Conservation (phyloP, 2,888 invertebrate species). For the Nemotelus pantherinus region DNA sequence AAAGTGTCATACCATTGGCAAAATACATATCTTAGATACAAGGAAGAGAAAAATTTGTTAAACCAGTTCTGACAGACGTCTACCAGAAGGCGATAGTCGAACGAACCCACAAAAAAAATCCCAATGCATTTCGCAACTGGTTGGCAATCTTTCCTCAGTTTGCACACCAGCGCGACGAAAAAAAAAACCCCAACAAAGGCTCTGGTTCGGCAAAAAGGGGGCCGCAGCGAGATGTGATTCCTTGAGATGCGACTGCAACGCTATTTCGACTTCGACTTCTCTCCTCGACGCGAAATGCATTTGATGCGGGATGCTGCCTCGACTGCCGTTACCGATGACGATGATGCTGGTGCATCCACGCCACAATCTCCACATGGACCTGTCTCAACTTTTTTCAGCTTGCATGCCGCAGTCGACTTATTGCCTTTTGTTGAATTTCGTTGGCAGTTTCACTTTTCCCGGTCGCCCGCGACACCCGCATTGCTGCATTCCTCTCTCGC, state of each 20-base stretch:
- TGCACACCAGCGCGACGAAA: conserved; percentile 1
- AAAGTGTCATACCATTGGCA: conserved; percentile 37
- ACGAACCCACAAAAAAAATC: conserved; percentile 22
- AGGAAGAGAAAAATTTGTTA: conserved; percentile 47
- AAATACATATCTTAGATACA: conserved; percentile 21
- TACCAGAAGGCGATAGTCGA: conserved; percentile 27
- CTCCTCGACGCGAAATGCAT: no score
- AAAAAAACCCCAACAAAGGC: conserved; percentile 33
- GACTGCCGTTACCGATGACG: neutral
- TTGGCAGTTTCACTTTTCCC: conserved; percentile 39
- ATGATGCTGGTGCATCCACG: conserved; percentile 9
- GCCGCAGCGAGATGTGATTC: conserved; percentile 23
- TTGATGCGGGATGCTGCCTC: conserved; percentile 29
- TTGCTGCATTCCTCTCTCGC: neutral
- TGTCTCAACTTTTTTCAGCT: conserved; percentile 20
- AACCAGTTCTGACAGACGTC: conserved; percentile 50
- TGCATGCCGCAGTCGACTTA: conserved; percentile 26
- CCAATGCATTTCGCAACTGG: conserved; percentile 29
- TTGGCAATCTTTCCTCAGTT: conserved; percentile 35
- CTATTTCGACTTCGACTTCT: neutral
- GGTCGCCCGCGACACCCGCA: conserved; percentile 25
- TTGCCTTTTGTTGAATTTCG: conserved; percentile 36
- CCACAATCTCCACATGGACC: conserved; percentile 40
- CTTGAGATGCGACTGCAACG: conserved; percentile 28
- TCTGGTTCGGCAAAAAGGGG: conserved; percentile 10